phyloP scores from a whole-genome alignment of 2,888 invertebrate species.

The Tiliacea aurago region DNA sequence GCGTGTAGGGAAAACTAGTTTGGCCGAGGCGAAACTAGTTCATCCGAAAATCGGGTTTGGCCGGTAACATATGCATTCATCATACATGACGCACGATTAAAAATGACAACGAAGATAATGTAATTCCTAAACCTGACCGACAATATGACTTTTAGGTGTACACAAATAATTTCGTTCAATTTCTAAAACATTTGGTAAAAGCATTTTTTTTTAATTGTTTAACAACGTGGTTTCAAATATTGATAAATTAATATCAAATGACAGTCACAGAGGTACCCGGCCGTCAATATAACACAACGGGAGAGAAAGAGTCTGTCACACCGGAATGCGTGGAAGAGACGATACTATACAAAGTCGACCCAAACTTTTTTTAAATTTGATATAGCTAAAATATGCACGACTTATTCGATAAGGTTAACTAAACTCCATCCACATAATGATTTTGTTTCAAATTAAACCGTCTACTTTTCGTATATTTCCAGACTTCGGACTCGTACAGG shows the following conservation, averaged over 20 bases:
- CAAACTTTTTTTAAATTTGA: background rate
- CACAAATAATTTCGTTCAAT: background rate
- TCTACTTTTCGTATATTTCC: constrained; percentile 36
- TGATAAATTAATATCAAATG: constrained; percentile 2
- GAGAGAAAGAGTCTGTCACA: background rate
- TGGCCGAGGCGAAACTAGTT: too few species aligned
- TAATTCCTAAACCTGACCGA: background rate
- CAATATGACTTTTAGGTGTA: background rate
- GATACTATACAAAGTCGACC: background rate
- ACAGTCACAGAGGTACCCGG: background rate
- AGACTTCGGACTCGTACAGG: constrained; percentile 69
- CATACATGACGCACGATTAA: background rate
- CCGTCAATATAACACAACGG: background rate
- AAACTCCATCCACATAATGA: background rate
- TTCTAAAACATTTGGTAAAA: background rate
- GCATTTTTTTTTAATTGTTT: background rate
- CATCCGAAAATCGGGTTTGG: too few species aligned
- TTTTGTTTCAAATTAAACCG: constrained; percentile 4
- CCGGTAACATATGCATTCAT: too few species aligned
- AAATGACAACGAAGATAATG: background rate
- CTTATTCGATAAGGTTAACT: background rate
- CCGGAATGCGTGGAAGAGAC: background rate
- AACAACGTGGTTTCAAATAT: constrained; percentile 5
- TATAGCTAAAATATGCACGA: too few species aligned
- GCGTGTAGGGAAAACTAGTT: too few species aligned